Evolutionary conservation across 2,888 invertebrate genomes (phyloP).

Genomic region (Epinotia bilunana): DNA sequence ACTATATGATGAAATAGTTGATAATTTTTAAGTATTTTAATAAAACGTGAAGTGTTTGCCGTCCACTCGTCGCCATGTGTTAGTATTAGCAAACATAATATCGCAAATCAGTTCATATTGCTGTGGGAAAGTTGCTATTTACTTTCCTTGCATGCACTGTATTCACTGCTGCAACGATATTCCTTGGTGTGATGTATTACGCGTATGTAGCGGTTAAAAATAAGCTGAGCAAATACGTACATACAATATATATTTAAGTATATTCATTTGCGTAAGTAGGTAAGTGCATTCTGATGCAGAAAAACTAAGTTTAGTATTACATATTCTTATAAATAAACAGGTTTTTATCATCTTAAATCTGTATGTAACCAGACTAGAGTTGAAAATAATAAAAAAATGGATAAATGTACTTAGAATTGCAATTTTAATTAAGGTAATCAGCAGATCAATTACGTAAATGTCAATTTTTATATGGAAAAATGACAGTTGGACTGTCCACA

Average conservation of each 20-base stretch:
- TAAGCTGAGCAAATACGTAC: background rate
- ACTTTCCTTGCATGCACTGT: background rate
- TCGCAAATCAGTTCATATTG: slow-evolving; percentile 41
- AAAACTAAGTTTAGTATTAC: background rate
- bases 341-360: background rate
- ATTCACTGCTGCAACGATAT: background rate
- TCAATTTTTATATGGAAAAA: too few species aligned
- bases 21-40: slow-evolving; percentile 41
- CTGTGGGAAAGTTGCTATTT: slow-evolving; percentile 42
- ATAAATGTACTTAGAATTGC: too few species aligned
- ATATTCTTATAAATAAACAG: background rate
- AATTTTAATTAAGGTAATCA: too few species aligned
- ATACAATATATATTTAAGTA: background rate
- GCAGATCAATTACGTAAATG: too few species aligned
- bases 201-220: background rate
- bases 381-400: background rate
- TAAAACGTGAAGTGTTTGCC: slow-evolving; percentile 38
- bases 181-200: background rate
- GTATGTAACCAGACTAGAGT: background rate
- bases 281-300: background rate
- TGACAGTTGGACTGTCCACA: too few species aligned
- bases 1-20: slow-evolving; percentile 35
- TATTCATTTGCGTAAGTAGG: background rate
- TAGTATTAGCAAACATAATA: slow-evolving; percentile 36
- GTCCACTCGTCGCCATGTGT: slow-evolving; percentile 29